phyloP scores from a whole-genome alignment of 1,140 invertebrate species.

The Polyergus mexicanus region DNA sequence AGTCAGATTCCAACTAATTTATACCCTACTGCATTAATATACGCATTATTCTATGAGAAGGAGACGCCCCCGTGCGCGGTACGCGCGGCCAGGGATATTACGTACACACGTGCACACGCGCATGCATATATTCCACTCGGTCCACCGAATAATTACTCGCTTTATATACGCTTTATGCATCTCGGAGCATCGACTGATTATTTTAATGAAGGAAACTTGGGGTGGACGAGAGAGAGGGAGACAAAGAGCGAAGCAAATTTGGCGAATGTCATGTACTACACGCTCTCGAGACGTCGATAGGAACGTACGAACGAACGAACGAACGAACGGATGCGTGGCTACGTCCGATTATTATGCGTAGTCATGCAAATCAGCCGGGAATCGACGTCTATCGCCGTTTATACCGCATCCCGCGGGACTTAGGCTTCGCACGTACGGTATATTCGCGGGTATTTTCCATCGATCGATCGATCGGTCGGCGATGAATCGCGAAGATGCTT shows the following conservation, averaged over 20 bases:
- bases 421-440: slow-evolving; percentile 54
- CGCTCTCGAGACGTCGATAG: slow-evolving; percentile 45
- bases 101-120: slow-evolving; percentile 17
- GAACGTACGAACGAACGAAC: slow-evolving; percentile 17
- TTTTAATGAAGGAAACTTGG: slow-evolving; percentile 61
- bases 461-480: slow-evolving; percentile 47
- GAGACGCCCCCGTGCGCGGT: slow-evolving; percentile 32
- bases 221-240: background rate
- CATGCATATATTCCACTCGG: slow-evolving; percentile 52
- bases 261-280: slow-evolving; percentile 12
- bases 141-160: slow-evolving; percentile 65
- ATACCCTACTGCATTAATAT: slow-evolving; percentile 68
- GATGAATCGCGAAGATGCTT: slow-evolving; percentile 28
- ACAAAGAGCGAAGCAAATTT: slow-evolving; percentile 2
- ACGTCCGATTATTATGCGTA: slow-evolving; percentile 68
- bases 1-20: slow-evolving; percentile 70
- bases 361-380: slow-evolving; percentile 64
- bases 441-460: slow-evolving; percentile 49
- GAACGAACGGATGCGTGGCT: slow-evolving; percentile 13
- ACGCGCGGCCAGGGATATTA: slow-evolving; percentile 40
- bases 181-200: slow-evolving; percentile 62
- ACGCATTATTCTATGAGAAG: slow-evolving; percentile 67
- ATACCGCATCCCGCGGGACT: slow-evolving; percentile 35
- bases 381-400: slow-evolving; percentile 42
- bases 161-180: slow-evolving; percentile 67